phyloP scores from a whole-genome alignment of 2,888 invertebrate species.

The Apantesis nais region DNA sequence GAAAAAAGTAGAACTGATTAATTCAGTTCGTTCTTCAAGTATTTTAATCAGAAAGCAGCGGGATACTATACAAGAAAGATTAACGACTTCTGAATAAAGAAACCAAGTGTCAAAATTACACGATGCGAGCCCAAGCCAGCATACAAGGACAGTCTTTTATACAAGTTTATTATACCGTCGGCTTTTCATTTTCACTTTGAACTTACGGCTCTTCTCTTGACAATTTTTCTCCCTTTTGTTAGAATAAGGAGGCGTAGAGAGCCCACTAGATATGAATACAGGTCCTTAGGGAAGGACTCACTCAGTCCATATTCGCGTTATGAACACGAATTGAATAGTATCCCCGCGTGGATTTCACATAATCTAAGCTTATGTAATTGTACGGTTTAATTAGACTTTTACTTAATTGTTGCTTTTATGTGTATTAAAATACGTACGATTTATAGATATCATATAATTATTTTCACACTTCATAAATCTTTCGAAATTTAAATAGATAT shows the following conservation, averaged over 20 bases:
- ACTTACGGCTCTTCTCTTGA: slow-evolving; percentile 63
- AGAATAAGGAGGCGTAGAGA: slow-evolving; percentile 58
- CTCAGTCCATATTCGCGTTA: slow-evolving; percentile 52
- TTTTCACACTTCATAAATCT: background rate
- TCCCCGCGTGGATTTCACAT: background rate
- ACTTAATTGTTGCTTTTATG: background rate
- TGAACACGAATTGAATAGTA: slow-evolving; percentile 38
- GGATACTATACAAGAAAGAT: slow-evolving; percentile 53
- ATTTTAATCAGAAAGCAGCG: slow-evolving; percentile 54
- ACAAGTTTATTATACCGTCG: slow-evolving; percentile 61
- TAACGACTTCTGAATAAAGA: slow-evolving; percentile 71
- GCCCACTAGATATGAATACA: slow-evolving; percentile 64
- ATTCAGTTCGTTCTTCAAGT: slow-evolving; percentile 30
- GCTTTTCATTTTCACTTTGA: slow-evolving; percentile 72
- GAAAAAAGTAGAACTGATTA: slow-evolving; percentile 40
- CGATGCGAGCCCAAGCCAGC: slow-evolving; percentile 54
- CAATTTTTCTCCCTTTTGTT: slow-evolving; percentile 72
- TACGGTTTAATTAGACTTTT: background rate
- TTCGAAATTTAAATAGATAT: background rate
- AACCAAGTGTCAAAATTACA: slow-evolving; percentile 77
- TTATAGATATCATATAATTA: background rate
- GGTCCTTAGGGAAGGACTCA: slow-evolving; percentile 50
- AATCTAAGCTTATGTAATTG: background rate
- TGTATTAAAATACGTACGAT: background rate
- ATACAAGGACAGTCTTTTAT: slow-evolving; percentile 57